A percentile compares a stretch with the other conserved stretches of the same genome.
Conservation (phyloP, 2,888 invertebrate species). For the Hydriomena furcata region DNA sequence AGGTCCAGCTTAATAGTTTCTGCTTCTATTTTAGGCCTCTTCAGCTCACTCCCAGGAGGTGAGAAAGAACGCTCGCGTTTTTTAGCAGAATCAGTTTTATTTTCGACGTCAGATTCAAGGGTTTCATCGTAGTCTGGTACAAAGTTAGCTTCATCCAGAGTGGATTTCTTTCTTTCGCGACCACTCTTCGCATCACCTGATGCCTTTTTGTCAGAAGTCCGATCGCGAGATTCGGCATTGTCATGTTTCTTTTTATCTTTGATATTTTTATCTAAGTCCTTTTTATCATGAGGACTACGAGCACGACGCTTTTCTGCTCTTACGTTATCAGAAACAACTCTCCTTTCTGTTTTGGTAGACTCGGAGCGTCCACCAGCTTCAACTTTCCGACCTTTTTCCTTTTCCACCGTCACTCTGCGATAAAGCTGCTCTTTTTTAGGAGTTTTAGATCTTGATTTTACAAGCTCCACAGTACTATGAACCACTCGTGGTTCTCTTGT, state of each 20-base stretch:
- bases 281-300: constrained; percentile 54
- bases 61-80: constrained; percentile 69
- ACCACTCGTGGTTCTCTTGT: constrained; percentile 79
- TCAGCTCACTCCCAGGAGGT: constrained; percentile 54
- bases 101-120: constrained; percentile 84
- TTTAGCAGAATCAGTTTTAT: constrained; percentile 78
- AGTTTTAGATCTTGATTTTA: constrained; percentile 80
- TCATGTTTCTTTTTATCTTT: constrained; percentile 51
- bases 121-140: constrained; percentile 89
- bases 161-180: constrained; percentile 85
- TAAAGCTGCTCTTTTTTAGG: constrained; percentile 76
- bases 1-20: constrained; percentile 77
- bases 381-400: constrained; percentile 66
- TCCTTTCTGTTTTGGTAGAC: constrained; percentile 55
- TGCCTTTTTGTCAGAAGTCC: constrained; percentile 47
- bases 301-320: constrained; percentile 53
- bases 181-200: constrained; percentile 48
- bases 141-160: constrained; percentile 88
- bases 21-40: constrained; percentile 64
- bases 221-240: constrained; percentile 36
- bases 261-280: constrained; percentile 50
- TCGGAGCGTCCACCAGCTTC: constrained; percentile 54
- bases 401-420: constrained; percentile 78
- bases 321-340: constrained; percentile 48
- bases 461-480: constrained; percentile 81